Evolutionary conservation across 2,113 vertebrate genomes (phyloP).

Genomic region (Sapajus apella): DNA sequence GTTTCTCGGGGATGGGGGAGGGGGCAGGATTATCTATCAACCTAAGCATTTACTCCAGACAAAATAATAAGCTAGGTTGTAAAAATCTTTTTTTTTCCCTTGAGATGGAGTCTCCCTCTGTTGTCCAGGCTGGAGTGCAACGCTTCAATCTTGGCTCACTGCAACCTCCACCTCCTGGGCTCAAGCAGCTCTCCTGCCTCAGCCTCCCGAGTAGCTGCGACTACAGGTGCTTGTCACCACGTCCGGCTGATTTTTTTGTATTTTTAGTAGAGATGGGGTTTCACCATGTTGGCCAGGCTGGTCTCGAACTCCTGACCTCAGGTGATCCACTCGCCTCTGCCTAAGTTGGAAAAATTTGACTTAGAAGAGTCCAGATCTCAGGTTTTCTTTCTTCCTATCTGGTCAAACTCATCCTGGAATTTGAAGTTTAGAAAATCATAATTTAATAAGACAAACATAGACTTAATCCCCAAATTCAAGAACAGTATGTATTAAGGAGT

Average conservation of each 20-base stretch:
- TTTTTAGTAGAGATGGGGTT: too few species aligned
- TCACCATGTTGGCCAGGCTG: too few species aligned
- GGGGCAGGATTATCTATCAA: not conserved
- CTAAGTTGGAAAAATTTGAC: not conserved
- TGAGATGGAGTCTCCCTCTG: too few species aligned
- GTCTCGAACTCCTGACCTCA: too few species aligned
- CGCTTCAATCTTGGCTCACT: rapidly evolving
- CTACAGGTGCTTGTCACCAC: too few species aligned
- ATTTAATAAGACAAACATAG: not conserved
- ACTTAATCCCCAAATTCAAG: not conserved
- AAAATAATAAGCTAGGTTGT: not conserved
- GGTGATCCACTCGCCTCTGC: too few species aligned
- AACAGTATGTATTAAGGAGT: not conserved
- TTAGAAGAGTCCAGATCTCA: not conserved
- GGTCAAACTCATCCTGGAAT: not conserved
- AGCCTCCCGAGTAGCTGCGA: too few species aligned
- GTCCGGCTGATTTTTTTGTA: too few species aligned
- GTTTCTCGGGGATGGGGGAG: not conserved
- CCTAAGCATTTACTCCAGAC: not conserved
- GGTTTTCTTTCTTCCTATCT: not conserved
- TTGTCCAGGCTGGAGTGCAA: too few species aligned
- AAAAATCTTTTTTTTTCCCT: not conserved
- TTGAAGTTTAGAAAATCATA: not conserved
- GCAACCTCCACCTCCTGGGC: too few species aligned
- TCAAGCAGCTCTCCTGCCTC: too few species aligned